Evolutionary conservation across 2,113 vertebrate genomes (phyloP).

Genomic region (Microcebus tavaratra): DNA sequence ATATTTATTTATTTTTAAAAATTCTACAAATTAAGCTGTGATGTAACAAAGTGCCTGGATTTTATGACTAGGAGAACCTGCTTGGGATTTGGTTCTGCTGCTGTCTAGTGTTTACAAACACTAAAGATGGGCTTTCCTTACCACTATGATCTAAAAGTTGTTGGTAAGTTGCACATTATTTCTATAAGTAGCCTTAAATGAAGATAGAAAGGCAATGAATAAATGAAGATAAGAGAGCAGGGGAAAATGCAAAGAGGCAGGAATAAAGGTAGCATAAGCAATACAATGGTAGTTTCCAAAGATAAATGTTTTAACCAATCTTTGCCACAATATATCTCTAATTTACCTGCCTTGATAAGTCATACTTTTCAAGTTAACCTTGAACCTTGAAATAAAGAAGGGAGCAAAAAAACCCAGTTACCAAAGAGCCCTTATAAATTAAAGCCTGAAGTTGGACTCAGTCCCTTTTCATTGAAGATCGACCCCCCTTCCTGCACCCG

Average conservation of each 20-base stretch:
- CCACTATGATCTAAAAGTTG: background rate
- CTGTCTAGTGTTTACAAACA: slow-evolving; percentile 48
- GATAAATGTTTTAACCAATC: background rate
- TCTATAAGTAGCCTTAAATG: background rate
- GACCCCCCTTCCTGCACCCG: background rate
- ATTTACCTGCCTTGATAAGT: background rate
- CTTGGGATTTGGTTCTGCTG: slow-evolving; percentile 25
- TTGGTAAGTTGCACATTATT: background rate
- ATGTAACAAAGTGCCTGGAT: background rate
- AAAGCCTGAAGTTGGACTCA: slow-evolving; percentile 55
- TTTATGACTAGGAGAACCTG: background rate
- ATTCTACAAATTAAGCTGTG: background rate
- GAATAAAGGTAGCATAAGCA: background rate
- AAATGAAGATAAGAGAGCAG: background rate
- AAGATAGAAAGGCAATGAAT: background rate
- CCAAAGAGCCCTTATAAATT: slow-evolving; percentile 31
- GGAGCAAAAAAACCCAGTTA: background rate
- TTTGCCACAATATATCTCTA: background rate
- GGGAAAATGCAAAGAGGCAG: background rate
- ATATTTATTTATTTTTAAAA: background rate
- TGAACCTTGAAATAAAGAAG: slow-evolving; percentile 50
- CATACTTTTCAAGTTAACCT: slow-evolving; percentile 32
- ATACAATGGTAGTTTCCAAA: background rate
- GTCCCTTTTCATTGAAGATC: slow-evolving; percentile 31
- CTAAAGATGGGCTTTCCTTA: background rate